These are phyloP conservation scores for Lasioglossum villosulum DNA, from an alignment of 2,888 invertebrate genomes.

Conservation along the genomic window DNA sequence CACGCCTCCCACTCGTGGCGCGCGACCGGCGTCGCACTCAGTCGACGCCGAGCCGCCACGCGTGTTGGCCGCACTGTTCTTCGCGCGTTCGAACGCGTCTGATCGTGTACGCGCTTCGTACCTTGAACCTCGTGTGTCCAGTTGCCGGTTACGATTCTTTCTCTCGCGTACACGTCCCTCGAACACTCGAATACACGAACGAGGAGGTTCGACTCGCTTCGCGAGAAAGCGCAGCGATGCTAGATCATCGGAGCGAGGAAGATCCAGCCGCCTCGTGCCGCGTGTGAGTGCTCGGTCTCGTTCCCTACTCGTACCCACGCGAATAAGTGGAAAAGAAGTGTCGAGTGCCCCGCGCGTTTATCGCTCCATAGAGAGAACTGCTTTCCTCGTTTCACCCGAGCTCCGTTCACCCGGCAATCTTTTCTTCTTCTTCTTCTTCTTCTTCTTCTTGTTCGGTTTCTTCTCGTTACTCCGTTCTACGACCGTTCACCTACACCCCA, in stretches of 20 bases:
- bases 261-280: constrained; percentile 52
- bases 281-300: constrained; percentile 45
- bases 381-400: constrained; percentile 19
- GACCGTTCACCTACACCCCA: background rate
- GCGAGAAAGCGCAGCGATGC: constrained; percentile 46
- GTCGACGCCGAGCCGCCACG: constrained; percentile 75
- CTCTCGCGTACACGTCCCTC: background rate
- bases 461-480: background rate
- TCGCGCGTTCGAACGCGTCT: constrained; percentile 21
- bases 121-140: constrained; percentile 3
- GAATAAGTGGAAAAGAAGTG: constrained; percentile 61
- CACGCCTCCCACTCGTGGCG: constrained; percentile 64
- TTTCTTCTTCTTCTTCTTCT: background rate
- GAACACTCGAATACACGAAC: constrained; percentile 2
- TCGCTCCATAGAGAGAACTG: constrained; percentile 24
- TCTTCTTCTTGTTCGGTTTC: background rate
- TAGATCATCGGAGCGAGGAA: constrained; percentile 51
- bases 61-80: constrained; percentile 59
- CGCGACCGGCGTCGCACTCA: constrained; percentile 63
- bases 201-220: background rate
- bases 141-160: background rate
- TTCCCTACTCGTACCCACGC: constrained; percentile 8
- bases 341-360: constrained; percentile 51
- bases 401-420: background rate
- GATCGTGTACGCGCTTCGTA: background rate